phyloP scores from a whole-genome alignment of 2,888 invertebrate species.

The Lithophane leautieri region DNA sequence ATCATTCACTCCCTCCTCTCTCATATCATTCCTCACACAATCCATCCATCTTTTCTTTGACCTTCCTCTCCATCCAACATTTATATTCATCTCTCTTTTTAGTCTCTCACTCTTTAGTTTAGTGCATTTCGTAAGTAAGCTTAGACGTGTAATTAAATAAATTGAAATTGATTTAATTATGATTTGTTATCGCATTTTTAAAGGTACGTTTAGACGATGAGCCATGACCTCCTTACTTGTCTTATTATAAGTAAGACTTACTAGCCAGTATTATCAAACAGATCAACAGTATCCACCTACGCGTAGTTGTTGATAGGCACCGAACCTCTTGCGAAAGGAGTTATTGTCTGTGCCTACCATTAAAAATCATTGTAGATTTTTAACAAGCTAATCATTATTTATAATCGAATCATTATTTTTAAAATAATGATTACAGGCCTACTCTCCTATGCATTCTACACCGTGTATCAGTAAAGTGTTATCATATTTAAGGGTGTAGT shows the following conservation, averaged over 20 bases:
- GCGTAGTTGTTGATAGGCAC: not conserved
- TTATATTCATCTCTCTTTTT: too few species aligned
- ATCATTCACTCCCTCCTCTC: too few species aligned
- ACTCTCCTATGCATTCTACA: too few species aligned
- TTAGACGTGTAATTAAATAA: not conserved
- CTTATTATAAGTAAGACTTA: not conserved
- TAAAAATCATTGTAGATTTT: constrained; percentile 24
- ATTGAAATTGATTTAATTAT: not conserved
- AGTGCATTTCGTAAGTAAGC: not conserved
- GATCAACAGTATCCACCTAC: constrained; percentile 41
- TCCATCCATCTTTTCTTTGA: too few species aligned
- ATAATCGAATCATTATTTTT: too few species aligned
- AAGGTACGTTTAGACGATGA: constrained; percentile 6
- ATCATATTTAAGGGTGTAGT: too few species aligned
- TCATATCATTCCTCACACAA: too few species aligned
- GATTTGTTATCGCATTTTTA: not conserved
- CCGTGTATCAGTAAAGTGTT: too few species aligned
- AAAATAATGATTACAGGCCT: not conserved
- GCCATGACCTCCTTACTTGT: constrained; percentile 18
- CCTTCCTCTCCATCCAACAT: too few species aligned
- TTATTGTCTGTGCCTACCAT: constrained; percentile 28
- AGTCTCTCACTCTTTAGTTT: too few species aligned
- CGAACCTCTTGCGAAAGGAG: constrained; percentile 26
- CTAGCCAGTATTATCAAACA: constrained; percentile 14
- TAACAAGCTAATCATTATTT: constrained; percentile 4